Percentiles rank a stretch among this genome's conserved stretches.
Conservation (phyloP, 2,888 invertebrate genomes). For the Melinopterus prodromus region DNA sequence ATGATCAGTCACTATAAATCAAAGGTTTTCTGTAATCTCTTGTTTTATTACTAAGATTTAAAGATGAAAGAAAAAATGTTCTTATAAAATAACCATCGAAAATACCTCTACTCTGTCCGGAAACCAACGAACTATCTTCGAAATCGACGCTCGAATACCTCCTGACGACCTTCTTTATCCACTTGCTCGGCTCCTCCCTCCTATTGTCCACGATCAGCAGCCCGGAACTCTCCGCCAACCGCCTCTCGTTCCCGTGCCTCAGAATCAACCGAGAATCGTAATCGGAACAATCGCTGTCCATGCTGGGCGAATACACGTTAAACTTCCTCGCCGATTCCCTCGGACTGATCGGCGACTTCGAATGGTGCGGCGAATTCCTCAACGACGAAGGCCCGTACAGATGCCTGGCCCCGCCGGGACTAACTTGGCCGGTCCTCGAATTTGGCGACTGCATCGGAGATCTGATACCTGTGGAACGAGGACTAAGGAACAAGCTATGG, state of each 20-base stretch:
- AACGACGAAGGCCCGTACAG: constrained; percentile 53
- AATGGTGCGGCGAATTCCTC: constrained; percentile 57
- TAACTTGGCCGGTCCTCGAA: constrained; percentile 54
- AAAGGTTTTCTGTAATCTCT: too few relatives aligned
- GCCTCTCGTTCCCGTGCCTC: constrained; percentile 44
- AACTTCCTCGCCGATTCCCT: constrained; percentile 56
- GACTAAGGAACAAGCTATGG: constrained; percentile 56
- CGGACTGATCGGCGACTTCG: constrained; percentile 59
- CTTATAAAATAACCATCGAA: constrained; percentile 24
- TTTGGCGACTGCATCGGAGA: constrained; percentile 60
- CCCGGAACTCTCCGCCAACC: constrained; percentile 46
- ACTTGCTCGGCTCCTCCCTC: constrained; percentile 55
- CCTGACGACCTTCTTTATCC: constrained; percentile 60
- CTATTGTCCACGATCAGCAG: constrained; percentile 57
- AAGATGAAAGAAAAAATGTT: too few relatives aligned
- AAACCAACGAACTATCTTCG: constrained; percentile 58
- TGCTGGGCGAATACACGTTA: constrained; percentile 59
- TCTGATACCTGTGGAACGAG: constrained; percentile 53
- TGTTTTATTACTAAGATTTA: too few relatives aligned
- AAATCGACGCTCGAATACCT: constrained; percentile 60
- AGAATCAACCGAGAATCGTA: constrained; percentile 58
- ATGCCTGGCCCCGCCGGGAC: constrained; percentile 53
- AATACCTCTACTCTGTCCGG: constrained; percentile 60
- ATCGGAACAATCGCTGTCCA: constrained; percentile 60
- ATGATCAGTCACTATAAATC: too few relatives aligned